Evolutionary conservation across 2,113 vertebrate species (phyloP).

Genomic region (Indicator indicator): DNA sequence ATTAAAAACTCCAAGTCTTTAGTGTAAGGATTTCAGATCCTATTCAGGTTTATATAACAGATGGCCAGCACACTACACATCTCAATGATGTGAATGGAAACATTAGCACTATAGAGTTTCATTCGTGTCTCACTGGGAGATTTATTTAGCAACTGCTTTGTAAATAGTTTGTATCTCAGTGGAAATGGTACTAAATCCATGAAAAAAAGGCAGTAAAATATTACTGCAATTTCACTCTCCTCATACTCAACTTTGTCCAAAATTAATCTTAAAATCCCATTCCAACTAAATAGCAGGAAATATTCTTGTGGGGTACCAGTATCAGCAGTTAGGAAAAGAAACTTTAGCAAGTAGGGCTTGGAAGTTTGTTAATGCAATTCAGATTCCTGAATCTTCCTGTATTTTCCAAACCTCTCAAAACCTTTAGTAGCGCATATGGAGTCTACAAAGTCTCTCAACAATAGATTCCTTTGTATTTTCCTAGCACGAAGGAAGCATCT

Average conservation of each 20-base stretch:
- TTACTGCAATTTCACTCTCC: background rate
- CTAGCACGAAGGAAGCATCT: constrained; percentile 39
- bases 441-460: constrained; percentile 1
- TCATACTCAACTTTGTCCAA: background rate
- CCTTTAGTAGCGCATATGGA: background rate
- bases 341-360: background rate
- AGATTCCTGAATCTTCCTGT: constrained; percentile 21
- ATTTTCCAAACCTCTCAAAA: constrained; percentile 33
- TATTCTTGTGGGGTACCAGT: background rate
- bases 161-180: constrained; percentile 20
- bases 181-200: background rate
- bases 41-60: constrained; percentile 72
- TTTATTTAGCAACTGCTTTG: constrained; percentile 42
- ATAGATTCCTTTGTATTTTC: constrained; percentile 45
- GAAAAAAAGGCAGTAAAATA: background rate
- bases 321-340: background rate
- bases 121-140: constrained; percentile 67
- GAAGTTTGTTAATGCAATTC: constrained; percentile 5
- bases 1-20: constrained; percentile 66
- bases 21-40: constrained; percentile 59
- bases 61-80: constrained; percentile 69
- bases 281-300: background rate
- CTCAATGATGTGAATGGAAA: constrained; percentile 69
- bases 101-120: constrained; percentile 65
- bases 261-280: constrained; percentile 5